Evolutionary conservation across 2,797 vertebrate species (phyloP), one percentile per base, ranked within the genome.

Genomic region (Pipistrellus pygmaeus): DNA sequence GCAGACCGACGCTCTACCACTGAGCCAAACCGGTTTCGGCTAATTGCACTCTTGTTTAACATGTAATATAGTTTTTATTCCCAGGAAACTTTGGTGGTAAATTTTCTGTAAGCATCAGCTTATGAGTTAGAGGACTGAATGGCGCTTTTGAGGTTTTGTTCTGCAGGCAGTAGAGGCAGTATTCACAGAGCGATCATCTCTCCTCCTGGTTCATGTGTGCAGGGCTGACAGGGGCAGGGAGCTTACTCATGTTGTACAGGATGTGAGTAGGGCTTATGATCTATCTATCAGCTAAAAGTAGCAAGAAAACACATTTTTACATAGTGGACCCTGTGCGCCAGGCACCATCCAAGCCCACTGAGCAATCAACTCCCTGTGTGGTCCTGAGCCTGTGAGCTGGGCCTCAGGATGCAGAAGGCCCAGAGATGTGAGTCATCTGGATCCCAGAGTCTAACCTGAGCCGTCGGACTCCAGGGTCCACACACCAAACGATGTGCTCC

Each of bases 31-130:
- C 38, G 38, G 38, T 41, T 41, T 41, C 38, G 6, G 6, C 38
- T 96, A 96, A 93, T 95, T 96, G 55, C 6, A 23, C 1, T 77
- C 30, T 97, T 96, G 92, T 94, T 96, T 96, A 55, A 94, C 94
- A 66, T 93, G 38, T 30, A 91, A 89, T 95, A 75, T 12, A 32
- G 91, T 85, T 95, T 93, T 96, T 72, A 86, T 87, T 97, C 71
- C 73, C 71, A n/a, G 15, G 78, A 96, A 95, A 77, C 76, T 57
- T 78, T 90, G 14, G 66, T 57, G 48, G n/a, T 87, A 73, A 87
- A 94, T 96, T 93, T 53, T 14, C 90, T 94, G 55, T 90, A 92
- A 95, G 53, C 10, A 55, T 8, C 5, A 64, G 15, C 53, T 95
- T 95, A 55, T 44, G 80, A 71, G 76, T 48, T 88, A 48, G 48